These are phyloP conservation scores for Macrobrachium rosenbergii DNA, from an alignment of 1,140 invertebrate species.

Conservation along the genomic window DNA sequence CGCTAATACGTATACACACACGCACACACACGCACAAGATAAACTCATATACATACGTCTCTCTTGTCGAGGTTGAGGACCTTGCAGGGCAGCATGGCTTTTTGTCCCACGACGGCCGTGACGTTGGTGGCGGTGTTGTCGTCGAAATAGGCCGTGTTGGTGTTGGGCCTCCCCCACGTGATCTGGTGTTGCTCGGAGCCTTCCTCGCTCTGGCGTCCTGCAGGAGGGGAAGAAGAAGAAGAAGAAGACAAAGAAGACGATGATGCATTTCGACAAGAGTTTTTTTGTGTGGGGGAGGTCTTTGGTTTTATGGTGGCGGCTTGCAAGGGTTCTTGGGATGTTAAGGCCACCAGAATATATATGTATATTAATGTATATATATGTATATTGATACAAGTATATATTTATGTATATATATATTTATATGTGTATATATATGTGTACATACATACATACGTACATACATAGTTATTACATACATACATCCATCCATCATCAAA, in stretches of 20 bases:
- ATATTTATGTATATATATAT: too few species aligned
- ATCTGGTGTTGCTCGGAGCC: slow-evolving; percentile 12
- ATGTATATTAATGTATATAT: too few species aligned
- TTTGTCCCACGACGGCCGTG: slow-evolving; percentile 30
- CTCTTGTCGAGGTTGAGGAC: slow-evolving; percentile 42
- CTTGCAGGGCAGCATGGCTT: slow-evolving; percentile 22
- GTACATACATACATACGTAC: too few species aligned
- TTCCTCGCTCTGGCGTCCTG: background rate
- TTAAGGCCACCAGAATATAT: too few species aligned
- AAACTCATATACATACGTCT: background rate
- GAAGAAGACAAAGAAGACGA: background rate
- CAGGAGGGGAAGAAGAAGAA: background rate
- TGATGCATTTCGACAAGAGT: background rate
- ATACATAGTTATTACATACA: too few species aligned
- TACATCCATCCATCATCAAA: too few species aligned
- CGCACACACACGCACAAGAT: background rate
- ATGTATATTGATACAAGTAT: too few species aligned
- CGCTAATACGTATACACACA: background rate
- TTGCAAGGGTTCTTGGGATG: too few species aligned
- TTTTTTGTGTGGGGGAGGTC: too few species aligned
- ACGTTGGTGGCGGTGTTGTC: slow-evolving; percentile 6
- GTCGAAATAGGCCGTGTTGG: slow-evolving; percentile 38
- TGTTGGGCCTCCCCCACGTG: slow-evolving; percentile 36
- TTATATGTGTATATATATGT: too few species aligned
- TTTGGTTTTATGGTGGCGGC: too few species aligned